Conservation (phyloP, 2,888 invertebrate species). For the Rhagophthalmus giganteus region DNA sequence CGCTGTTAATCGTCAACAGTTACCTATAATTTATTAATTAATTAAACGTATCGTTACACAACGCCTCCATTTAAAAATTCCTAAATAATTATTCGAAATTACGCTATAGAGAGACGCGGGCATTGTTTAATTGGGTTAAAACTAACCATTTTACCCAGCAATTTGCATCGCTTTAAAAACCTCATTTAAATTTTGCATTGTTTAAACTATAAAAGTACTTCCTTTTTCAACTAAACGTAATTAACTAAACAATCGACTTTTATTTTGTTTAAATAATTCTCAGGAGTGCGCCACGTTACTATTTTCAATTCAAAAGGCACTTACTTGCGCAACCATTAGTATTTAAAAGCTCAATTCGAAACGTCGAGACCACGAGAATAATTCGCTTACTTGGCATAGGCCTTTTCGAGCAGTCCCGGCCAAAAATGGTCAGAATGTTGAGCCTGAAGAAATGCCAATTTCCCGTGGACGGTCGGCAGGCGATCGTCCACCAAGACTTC, state of each 20-base stretch:
- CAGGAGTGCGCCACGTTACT: background rate
- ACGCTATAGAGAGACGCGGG: no score
- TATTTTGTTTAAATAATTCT: background rate
- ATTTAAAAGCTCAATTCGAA: background rate
- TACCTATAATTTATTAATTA: no score
- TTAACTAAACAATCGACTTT: background rate
- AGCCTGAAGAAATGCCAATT: slow-evolving; percentile 83
- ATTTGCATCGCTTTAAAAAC: background rate
- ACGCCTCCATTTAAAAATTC: no score
- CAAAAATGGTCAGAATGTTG: slow-evolving; percentile 81
- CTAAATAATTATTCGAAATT: no score
- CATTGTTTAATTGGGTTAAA: background rate
- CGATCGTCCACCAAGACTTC: slow-evolving; percentile 89
- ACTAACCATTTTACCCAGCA: background rate
- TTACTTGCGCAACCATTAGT: background rate
- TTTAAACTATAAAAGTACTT: background rate
- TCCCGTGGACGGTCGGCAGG: slow-evolving; percentile 83
- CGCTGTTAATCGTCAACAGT: no score
- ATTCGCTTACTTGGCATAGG: slow-evolving; percentile 90
- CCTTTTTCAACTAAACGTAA: background rate
- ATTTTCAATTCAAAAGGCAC: no score
- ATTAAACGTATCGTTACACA: no score
- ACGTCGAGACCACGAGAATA: slow-evolving; percentile 27
- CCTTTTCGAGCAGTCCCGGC: slow-evolving; percentile 89
- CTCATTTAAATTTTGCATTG: background rate